Base-by-base conservation (phyloP, 2,888 invertebrate genomes). In the Thecophora atra region DNA sequence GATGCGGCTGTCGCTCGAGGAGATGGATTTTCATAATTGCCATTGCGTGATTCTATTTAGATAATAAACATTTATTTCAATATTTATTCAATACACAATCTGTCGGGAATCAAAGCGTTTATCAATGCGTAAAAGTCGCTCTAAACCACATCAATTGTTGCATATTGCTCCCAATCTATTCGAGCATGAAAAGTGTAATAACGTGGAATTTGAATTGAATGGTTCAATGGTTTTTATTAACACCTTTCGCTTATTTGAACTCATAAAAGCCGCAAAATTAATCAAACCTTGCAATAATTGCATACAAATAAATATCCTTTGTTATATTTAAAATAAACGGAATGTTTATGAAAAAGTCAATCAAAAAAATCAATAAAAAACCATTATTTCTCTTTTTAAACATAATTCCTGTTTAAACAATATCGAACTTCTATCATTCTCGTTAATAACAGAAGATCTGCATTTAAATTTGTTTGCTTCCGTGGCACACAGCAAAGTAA, bases 401-500 rank as follows among this genome's bases (percentile, higher is more conserved):
- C 6, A 8, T 37, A 8, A 37, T 37, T 37, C 37, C 11, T 37
- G 11, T 37, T 37, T 37, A 8, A 30, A 30, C 8, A 6, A 2
- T 8, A 37, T 37, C 37, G 37, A 37, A 2, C 30, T 30, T 8
- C 30, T 30, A 4, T 4, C 30, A 8, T 11, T 2, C 37, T 37
- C 7, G 37, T 54, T 21, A 54, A 21, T 21, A 13, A 19, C 24
- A 54, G 21, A n/a, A 21, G 54, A n/a, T 54, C 21, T 54, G 3
- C 19, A 54, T 54, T 54, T 24, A 54, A 54, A 54, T 4, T 54
- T 21, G 54, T 54, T 21, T 54, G 21, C 8, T 54, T 54, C 54
- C 21, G 4, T 19, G 54, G 54, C n/a, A 5, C 3, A 51, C 51
- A 13, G 51, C 51, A 51, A 11, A 21, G 54, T 5, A 54, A 21